Base-by-base conservation (phyloP, 2,888 invertebrate species). In the Platypus cylindrus region DNA sequence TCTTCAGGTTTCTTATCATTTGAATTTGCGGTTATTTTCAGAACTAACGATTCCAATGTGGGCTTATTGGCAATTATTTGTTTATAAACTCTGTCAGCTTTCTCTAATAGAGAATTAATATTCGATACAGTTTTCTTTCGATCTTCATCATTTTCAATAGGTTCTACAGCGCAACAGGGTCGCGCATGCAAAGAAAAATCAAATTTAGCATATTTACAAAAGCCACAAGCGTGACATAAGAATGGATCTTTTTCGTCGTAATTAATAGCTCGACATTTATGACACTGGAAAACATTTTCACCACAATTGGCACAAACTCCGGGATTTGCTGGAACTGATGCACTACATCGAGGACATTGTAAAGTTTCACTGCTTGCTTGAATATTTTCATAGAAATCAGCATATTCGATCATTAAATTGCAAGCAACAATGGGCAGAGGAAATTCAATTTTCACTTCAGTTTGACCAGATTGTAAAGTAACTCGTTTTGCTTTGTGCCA, bases 171-270 rank as follows among this genome's bases (percentile, higher is more conserved):
- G 61, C 90, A 95, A 55, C 90, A 93, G 1, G 90, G 84, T 14
- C 87, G 77, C 3, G 87, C 91, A 3, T 81, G 80, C 37, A 95
- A 69, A 7, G 86, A 87, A 63, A 93, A 90, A 64, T 98, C 97
- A 60, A 97, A 95, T 64, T 97, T 94, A 20, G 95, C 97, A 63
- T 97, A 97, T 65, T 97, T 97, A 67, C 97, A 98, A 67, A 93
- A 97, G 1, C 97, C 97, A 63, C 98, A 98, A 3, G 94, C 86
- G 63, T 95, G 95, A 57, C 98, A 98, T 15, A 98, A 67, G 73
- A 97, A 98, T 1, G 97, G 97, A 64, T 97, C 97, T 59, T 94
- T 93, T 60, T 97, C 95, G 60, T 95, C 95, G 62, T 97, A 97
- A 64, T 98, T 97, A 49, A 98, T 98, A 0, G 95, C 91, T 15